Evolutionary conservation across 1,140 invertebrate genomes (phyloP).

Genomic region (Drosophila mauritiana): DNA sequence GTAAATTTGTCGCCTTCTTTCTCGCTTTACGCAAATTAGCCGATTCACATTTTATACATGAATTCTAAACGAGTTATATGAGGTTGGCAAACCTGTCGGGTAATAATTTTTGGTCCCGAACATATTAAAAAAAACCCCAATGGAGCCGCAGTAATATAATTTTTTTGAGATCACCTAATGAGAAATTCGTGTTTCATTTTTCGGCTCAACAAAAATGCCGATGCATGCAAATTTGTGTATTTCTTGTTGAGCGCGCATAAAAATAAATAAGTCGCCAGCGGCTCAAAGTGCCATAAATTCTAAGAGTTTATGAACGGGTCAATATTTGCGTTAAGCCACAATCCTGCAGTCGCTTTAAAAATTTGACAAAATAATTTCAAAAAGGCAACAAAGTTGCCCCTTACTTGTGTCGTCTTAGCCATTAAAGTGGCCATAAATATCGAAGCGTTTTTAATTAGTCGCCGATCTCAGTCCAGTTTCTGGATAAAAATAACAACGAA

Average conservation of each 20-base stretch:
- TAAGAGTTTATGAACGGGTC: slow-evolving; percentile 76
- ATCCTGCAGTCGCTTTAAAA: slow-evolving; percentile 44
- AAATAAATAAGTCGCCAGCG: slow-evolving; percentile 62
- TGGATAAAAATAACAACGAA: slow-evolving; percentile 54
- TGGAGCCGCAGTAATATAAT: slow-evolving; percentile 59
- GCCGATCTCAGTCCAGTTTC: slow-evolving; percentile 15
- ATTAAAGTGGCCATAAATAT: slow-evolving; percentile 61
- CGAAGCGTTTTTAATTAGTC: slow-evolving; percentile 63
- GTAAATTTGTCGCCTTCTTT: slow-evolving; percentile 68
- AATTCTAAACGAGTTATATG: slow-evolving; percentile 73
- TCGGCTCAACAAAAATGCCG: slow-evolving; percentile 66
- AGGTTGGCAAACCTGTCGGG: slow-evolving; percentile 66
- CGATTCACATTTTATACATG: slow-evolving; percentile 61
- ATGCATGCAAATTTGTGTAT: slow-evolving; percentile 68
- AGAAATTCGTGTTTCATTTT: slow-evolving; percentile 72
- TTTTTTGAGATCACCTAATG: slow-evolving; percentile 65
- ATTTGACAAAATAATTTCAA: slow-evolving; percentile 75
- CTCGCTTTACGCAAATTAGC: slow-evolving; percentile 64
- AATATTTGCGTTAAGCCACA: slow-evolving; percentile 73
- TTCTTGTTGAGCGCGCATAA: slow-evolving; percentile 56
- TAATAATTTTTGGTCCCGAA: slow-evolving; percentile 55
- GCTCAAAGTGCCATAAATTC: slow-evolving; percentile 72
- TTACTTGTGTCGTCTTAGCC: slow-evolving; percentile 23
- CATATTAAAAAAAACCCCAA: slow-evolving; percentile 57
- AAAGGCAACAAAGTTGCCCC: slow-evolving; percentile 56